These are phyloP conservation scores for Rhagonycha fulva DNA, from an alignment of 2,888 invertebrate species.

Conservation along the genomic window DNA sequence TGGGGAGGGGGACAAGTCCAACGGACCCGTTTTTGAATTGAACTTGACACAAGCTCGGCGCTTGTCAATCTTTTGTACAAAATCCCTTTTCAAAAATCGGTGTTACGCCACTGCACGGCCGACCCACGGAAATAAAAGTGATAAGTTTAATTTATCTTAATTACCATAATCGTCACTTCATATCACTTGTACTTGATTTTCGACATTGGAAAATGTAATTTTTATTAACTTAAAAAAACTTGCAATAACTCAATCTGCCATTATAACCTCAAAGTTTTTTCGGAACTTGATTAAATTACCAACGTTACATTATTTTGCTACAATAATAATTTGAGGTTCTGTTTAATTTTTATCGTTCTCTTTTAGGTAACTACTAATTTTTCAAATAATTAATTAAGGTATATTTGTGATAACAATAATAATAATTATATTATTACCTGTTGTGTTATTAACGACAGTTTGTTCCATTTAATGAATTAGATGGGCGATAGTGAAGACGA, in stretches of 20 bases:
- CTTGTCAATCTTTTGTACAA: too few relatives aligned
- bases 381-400: too few relatives aligned
- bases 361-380: too few relatives aligned
- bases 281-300: background rate
- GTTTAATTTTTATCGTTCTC: background rate
- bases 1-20: too few relatives aligned
- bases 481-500: constrained; percentile 99
- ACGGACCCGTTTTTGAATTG: too few relatives aligned
- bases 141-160: background rate
- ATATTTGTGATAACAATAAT: too few relatives aligned
- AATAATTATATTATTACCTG: background rate
- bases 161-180: background rate
- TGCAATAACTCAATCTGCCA: background rate
- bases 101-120: background rate
- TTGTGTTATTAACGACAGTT: background rate
- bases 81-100: background rate
- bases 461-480: constrained; percentile 16
- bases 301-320: background rate
- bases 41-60: too few relatives aligned
- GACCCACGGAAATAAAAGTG: background rate
- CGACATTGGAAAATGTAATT: background rate
- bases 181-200: background rate
- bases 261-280: constrained; percentile 2
- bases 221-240: background rate
- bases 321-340: background rate